These are phyloP conservation scores for Alentia gelatinosa DNA, from an alignment of 2,888 invertebrate genomes.

Conservation along the genomic window DNA sequence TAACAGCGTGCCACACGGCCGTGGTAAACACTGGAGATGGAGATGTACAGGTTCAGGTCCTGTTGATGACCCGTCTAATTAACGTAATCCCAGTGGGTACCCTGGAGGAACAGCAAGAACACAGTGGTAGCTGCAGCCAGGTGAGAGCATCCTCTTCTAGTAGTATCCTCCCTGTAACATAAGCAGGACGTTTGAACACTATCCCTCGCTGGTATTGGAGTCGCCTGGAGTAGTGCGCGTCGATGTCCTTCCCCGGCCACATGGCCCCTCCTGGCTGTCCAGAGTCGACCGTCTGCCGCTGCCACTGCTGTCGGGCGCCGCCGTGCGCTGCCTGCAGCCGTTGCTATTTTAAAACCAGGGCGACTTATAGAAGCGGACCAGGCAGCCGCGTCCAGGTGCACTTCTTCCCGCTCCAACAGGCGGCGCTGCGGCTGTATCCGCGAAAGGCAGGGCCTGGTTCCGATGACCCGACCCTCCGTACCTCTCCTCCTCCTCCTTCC, in stretches of 20 bases:
- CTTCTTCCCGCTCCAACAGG: not conserved
- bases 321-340: not conserved
- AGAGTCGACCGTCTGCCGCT: not conserved
- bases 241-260: not conserved
- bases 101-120: too few relatives aligned
- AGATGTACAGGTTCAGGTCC: not conserved
- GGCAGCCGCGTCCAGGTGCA: not conserved
- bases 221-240: not conserved
- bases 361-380: not conserved
- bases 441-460: too few relatives aligned
- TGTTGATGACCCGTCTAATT: not conserved
- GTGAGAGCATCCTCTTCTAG: not conserved
- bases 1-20: too few relatives aligned
- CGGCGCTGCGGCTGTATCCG: too few relatives aligned
- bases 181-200: too few relatives aligned
- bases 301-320: not conserved
- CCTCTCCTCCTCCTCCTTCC: too few relatives aligned
- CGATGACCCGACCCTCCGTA: too few relatives aligned
- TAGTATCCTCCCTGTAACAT: not conserved
- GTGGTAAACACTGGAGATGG: not conserved
- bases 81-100: too few relatives aligned
- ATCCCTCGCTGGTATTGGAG: not conserved
- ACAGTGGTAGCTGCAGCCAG: not conserved
- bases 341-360: not conserved
- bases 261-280: not conserved